These are phyloP conservation scores for Callithrix jacchus DNA, from an alignment of 2,113 vertebrate genomes.

Conservation along the genomic window DNA sequence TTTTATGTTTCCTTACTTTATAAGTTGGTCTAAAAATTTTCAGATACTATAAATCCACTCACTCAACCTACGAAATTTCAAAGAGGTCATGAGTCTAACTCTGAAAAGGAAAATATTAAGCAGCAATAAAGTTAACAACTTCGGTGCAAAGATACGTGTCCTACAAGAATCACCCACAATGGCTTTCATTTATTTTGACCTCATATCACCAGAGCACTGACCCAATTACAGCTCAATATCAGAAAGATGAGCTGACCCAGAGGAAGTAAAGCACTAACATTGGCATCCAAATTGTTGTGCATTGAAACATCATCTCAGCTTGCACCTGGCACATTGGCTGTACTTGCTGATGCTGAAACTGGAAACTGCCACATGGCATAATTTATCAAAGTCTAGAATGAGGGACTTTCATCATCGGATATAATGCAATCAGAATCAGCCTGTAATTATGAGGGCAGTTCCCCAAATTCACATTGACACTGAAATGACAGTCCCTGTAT, in stretches of 20 bases:
- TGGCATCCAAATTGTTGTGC: background rate
- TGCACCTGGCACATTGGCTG: slow-evolving; percentile 11
- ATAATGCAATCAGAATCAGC: background rate
- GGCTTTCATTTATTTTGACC: slow-evolving; percentile 25
- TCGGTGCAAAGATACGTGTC: background rate
- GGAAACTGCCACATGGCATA: background rate
- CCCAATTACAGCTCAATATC: slow-evolving; percentile 29
- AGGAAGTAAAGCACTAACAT: background rate
- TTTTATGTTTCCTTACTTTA: slow-evolving; percentile 38
- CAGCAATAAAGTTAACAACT: slow-evolving; percentile 37
- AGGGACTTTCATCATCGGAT: background rate
- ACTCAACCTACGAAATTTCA: background rate
- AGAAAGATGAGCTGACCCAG: slow-evolving; percentile 28
- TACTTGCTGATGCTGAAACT: slow-evolving; percentile 30
- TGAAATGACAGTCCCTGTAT: background rate
- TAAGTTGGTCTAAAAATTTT: slow-evolving; percentile 4
- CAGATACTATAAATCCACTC: slow-evolving; percentile 14
- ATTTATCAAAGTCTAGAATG: background rate
- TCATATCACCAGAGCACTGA: slow-evolving; percentile 20
- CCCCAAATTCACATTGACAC: background rate
- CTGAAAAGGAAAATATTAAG: slow-evolving; percentile 36
- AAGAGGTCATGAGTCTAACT: slow-evolving; percentile 44
- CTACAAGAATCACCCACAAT: background rate
- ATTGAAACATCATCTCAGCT: slow-evolving; percentile 27
- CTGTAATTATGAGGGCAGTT: background rate